These are phyloP conservation scores for Chrysaora quinquecirrha DNA, from an alignment of 30 jellyfish, hydroid and myxozoan genomes.

Conservation along the genomic window DNA sequence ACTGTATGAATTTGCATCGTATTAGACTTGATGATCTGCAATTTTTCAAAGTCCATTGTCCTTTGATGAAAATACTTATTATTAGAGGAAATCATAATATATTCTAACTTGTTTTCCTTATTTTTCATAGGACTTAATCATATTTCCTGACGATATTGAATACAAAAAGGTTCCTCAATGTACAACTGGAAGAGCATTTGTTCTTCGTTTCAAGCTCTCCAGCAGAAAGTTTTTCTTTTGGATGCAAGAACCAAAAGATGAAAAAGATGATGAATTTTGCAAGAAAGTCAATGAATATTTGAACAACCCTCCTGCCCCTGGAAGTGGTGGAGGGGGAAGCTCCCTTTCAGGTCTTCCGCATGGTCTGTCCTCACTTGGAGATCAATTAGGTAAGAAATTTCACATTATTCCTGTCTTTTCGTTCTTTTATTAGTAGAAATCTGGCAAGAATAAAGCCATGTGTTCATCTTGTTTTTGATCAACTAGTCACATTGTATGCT, in stretches of 20 bases:
- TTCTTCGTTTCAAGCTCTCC: conserved; percentile 88
- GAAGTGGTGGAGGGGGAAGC: conserved; percentile 65
- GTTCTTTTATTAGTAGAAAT: no score
- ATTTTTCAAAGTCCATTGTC: no score
- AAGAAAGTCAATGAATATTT: conserved; percentile 83
- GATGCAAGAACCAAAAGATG: conserved; percentile 99
- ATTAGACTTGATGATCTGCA: no score
- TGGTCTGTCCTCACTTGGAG: conserved; percentile 97
- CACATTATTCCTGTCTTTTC: no score
- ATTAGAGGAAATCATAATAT: no score
- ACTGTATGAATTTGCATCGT: no score
- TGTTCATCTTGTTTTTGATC: no score
- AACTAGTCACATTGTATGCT: no score
- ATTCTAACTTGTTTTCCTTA: no score
- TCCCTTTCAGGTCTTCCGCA: conserved; percentile 85
- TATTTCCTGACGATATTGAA: conserved; percentile 97
- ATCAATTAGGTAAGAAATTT: conserved; percentile 91
- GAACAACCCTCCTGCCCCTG: conserved; percentile 98
- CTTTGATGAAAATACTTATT: no score
- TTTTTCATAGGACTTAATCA: conserved; percentile 93
- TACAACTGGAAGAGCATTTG: conserved; percentile 96
- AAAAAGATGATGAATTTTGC: conserved; percentile 90
- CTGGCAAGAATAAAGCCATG: no score
- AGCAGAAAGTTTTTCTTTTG: conserved; percentile 90
- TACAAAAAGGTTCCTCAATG: conserved; percentile 93